These are phyloP conservation scores for Neolamprologus ventralis DNA, from an alignment of 2,113 vertebrate species.

Conservation along the genomic window DNA sequence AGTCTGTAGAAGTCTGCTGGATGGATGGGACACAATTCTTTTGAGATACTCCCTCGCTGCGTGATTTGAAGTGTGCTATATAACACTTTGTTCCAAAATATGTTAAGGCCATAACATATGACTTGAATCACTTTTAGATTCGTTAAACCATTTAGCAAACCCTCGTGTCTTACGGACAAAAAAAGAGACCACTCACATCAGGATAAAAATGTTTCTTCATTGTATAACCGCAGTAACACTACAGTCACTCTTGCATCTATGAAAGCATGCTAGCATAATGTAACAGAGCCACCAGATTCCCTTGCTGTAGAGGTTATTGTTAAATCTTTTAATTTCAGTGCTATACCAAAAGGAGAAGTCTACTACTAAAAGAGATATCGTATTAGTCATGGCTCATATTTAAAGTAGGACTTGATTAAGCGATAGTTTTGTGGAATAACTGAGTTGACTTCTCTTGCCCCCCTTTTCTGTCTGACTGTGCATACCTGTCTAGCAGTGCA, in stretches of 20 bases:
- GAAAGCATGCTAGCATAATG: not conserved
- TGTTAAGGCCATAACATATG: not conserved
- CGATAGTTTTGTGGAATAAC: not conserved
- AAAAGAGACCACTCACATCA: not conserved
- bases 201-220: not conserved
- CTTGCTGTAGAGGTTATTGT: not conserved
- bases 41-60: not conserved
- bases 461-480: not conserved
- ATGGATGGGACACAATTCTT: not conserved
- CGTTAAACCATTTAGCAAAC: not conserved
- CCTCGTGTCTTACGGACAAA: fast-evolving
- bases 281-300: not conserved
- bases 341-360: not conserved
- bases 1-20: not conserved
- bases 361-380: not conserved
- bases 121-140: not conserved
- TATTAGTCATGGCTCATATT: not conserved
- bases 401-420: not conserved
- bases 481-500: not conserved
- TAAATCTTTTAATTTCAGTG: conserved; percentile 9
- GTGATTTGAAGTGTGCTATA: not conserved
- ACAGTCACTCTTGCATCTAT: no score
- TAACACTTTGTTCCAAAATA: not conserved
- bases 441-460: not conserved
- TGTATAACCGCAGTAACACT: not conserved